Percentiles rank a stretch among this genome's conserved stretches.
Evolutionary conservation across 1,140 invertebrate species (phyloP).

Genomic region (Sycobia sp.): DNA sequence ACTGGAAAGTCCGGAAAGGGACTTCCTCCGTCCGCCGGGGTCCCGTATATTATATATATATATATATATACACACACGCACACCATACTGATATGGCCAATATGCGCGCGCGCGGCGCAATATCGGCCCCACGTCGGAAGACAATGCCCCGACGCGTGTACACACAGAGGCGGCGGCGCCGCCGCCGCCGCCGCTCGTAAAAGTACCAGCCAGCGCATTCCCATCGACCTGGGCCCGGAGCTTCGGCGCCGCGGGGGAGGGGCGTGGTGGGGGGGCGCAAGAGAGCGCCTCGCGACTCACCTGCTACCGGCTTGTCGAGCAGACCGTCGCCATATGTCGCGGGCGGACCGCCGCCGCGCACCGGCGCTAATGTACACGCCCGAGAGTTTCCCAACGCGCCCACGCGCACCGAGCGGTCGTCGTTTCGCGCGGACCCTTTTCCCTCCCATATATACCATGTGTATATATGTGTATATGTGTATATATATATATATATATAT

Average conservation of each 20-base stretch:
- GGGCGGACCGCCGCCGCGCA: neutral
- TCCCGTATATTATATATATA: neutral
- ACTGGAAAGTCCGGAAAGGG: constrained; percentile 38
- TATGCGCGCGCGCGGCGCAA: too few species aligned
- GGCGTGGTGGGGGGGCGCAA: too few species aligned
- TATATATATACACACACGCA: too few species aligned
- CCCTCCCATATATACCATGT: too few species aligned
- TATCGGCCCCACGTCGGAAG: constrained; percentile 28
- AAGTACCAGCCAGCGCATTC: constrained; percentile 54
- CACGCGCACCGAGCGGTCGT: too few species aligned
- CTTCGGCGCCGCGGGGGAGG: constrained; percentile 27
- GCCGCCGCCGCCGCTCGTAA: constrained; percentile 40
- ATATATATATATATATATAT: too few species aligned
- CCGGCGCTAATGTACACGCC: neutral
- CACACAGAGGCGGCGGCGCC: too few species aligned
- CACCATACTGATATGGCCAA: constrained; percentile 40
- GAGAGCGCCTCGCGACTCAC: too few species aligned
- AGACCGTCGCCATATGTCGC: constrained; percentile 44
- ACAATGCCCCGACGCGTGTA: too few species aligned
- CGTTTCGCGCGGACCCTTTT: neutral
- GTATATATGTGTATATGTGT: too few species aligned
- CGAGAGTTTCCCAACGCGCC: constrained; percentile 3
- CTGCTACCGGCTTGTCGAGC: constrained; percentile 52
- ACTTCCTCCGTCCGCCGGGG: constrained; percentile 37
- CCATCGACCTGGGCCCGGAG: constrained; percentile 43